phyloP scores from a whole-genome alignment of 2,888 invertebrate species.

The Tigriopus californicus region DNA sequence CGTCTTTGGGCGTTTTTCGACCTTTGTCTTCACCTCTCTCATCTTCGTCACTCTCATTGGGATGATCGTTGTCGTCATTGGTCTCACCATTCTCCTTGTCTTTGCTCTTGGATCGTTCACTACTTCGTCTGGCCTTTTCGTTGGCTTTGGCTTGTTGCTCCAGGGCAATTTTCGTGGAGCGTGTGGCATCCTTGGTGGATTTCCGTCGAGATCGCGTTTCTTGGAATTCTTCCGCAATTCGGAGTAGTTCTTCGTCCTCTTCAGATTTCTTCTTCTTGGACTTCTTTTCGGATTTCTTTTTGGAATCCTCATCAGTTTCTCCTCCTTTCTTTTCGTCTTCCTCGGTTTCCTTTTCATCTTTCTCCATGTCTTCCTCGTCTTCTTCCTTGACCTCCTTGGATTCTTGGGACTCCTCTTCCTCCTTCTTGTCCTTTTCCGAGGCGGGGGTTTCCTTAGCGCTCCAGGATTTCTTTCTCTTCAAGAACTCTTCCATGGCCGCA shows the following conservation, averaged over 20 bases:
- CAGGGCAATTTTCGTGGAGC: too few species aligned
- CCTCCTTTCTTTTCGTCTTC: neutral
- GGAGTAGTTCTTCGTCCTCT: constrained; percentile 10
- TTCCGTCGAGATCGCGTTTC: too few species aligned
- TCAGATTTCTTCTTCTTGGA: constrained; percentile 16
- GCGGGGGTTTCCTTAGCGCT: constrained; percentile 6
- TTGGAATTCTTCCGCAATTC: too few species aligned
- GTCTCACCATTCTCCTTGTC: constrained; percentile 15
- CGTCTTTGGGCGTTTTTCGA: constrained; percentile 23
- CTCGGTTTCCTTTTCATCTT: constrained; percentile 13
- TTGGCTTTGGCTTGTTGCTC: too few species aligned
- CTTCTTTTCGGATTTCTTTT: constrained; percentile 9
- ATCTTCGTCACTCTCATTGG: constrained; percentile 21
- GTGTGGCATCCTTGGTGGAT: too few species aligned
- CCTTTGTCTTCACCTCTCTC: constrained; percentile 20
- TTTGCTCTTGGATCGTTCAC: neutral
- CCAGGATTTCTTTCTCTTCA: constrained; percentile 12
- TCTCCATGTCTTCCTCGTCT: constrained; percentile 16
- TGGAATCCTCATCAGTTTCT: constrained; percentile 5
- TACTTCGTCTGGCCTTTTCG: too few species aligned
- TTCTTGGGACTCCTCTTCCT: constrained; percentile 18
- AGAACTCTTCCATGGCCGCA: constrained; percentile 6
- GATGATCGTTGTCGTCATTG: constrained; percentile 19
- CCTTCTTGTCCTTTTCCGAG: constrained; percentile 17
- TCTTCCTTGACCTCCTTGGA: neutral